Percentiles rank a stretch among this genome's conserved stretches.
phyloP scores from a whole-genome alignment of 1,140 invertebrate species.

The Scaptomyza pallida region DNA sequence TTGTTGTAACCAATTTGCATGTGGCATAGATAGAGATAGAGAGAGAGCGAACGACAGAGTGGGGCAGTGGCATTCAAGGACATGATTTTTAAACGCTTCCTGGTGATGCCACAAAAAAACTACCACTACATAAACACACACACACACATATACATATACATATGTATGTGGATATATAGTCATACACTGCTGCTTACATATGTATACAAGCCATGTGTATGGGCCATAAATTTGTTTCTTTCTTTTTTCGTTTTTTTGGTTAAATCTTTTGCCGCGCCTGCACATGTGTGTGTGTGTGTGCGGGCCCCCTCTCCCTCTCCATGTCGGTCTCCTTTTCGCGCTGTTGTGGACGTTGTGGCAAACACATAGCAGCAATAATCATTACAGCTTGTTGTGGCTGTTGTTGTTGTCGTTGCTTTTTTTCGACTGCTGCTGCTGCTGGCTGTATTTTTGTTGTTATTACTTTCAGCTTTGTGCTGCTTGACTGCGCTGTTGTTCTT shows the following conservation, averaged over 20 bases:
- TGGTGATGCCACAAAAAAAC: slow-evolving; percentile 51
- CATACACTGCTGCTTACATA: slow-evolving; percentile 22
- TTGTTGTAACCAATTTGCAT: slow-evolving; percentile 75
- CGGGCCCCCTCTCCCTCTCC: neutral
- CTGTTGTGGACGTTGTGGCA: slow-evolving; percentile 71
- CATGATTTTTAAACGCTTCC: slow-evolving; percentile 74
- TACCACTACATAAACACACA: slow-evolving; percentile 45
- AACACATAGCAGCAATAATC: slow-evolving; percentile 79
- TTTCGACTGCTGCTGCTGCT: slow-evolving; percentile 22
- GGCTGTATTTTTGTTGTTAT: slow-evolving; percentile 66
- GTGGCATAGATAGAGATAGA: slow-evolving; percentile 7
- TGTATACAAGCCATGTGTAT: slow-evolving; percentile 56
- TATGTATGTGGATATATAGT: neutral
- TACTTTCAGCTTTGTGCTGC: slow-evolving; percentile 65
- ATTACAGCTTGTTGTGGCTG: slow-evolving; percentile 74
- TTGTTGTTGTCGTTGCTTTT: slow-evolving; percentile 40
- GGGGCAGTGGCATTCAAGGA: slow-evolving; percentile 60
- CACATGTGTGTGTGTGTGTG: slow-evolving; percentile 17
- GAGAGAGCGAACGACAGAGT: neutral
- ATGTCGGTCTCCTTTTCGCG: neutral
- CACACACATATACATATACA: slow-evolving; percentile 18
- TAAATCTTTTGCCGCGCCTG: slow-evolving; percentile 34
- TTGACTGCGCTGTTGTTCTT: slow-evolving; percentile 26
- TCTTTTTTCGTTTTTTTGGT: slow-evolving; percentile 15
- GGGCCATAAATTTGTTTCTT: slow-evolving; percentile 68